phyloP scores from a whole-genome alignment of 2,113 vertebrate species.

The Apodemus sylvaticus region DNA sequence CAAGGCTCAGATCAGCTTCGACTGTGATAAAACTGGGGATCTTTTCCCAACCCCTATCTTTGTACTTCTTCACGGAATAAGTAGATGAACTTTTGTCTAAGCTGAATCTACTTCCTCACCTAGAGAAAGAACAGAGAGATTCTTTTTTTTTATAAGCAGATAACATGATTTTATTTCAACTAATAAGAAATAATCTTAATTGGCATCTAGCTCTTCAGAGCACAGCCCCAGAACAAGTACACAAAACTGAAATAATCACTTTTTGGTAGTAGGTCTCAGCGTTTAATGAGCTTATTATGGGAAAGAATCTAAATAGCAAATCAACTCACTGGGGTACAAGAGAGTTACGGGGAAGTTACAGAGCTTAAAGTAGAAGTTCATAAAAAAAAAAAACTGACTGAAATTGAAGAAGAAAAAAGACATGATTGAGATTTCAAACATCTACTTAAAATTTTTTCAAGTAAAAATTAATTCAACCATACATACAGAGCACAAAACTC shows the following conservation, averaged over 20 bases:
- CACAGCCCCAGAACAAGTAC: constrained; percentile 49
- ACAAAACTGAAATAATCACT: constrained; percentile 63
- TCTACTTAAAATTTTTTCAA: constrained; percentile 31
- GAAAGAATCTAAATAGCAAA: constrained; percentile 71
- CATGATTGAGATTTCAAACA: constrained; percentile 35
- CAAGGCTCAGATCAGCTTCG: neutral
- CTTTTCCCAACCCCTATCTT: neutral
- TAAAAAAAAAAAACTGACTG: constrained; percentile 35
- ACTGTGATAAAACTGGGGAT: neutral
- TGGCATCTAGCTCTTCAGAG: constrained; percentile 59
- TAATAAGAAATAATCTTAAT: constrained; percentile 71
- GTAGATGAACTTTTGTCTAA: constrained; percentile 21
- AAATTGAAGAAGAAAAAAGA: neutral
- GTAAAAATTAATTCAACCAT: constrained; percentile 52
- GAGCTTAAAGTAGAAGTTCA: constrained; percentile 46
- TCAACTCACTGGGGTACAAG: constrained; percentile 50
- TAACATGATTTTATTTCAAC: constrained; percentile 60
- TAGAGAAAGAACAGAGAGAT: constrained; percentile 55
- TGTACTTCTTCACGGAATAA: constrained; percentile 38
- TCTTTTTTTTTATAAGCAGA: constrained; percentile 60
- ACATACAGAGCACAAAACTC: neutral
- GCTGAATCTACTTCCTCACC: neutral
- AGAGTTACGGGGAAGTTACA: constrained; percentile 47
- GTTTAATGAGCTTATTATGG: constrained; percentile 71
- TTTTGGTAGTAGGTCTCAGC: constrained; percentile 51